Percentiles rank a stretch among this genome's conserved stretches.
phyloP scores from a whole-genome alignment of 1,140 invertebrate genomes.

The Pararge aegeria region DNA sequence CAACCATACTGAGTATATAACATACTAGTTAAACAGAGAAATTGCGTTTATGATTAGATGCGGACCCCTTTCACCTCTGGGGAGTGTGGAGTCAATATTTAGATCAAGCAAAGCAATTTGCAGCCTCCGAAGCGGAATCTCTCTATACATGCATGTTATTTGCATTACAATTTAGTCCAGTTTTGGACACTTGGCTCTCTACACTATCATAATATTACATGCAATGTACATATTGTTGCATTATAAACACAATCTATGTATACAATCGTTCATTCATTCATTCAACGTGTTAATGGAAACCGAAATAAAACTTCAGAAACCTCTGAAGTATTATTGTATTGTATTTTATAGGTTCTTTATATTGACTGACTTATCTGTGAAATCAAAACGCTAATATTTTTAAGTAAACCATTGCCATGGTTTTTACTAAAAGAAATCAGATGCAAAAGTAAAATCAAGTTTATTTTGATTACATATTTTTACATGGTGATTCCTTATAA shows the following conservation, averaged over 20 bases:
- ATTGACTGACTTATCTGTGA: no score
- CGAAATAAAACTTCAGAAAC: no score
- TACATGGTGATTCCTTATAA: no score
- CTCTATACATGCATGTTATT: slow-evolving; percentile 50
- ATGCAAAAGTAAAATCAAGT: no score
- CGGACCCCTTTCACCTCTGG: slow-evolving; percentile 27
- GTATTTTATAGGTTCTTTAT: no score
- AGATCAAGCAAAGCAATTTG: slow-evolving; percentile 52
- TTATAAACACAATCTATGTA: not conserved
- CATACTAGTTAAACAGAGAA: slow-evolving; percentile 16
- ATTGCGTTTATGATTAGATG: slow-evolving; percentile 25
- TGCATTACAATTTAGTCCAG: slow-evolving; percentile 43
- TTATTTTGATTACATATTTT: no score
- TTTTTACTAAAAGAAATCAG: no score
- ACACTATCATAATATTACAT: not conserved
- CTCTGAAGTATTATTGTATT: no score
- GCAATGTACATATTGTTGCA: not conserved
- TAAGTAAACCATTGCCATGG: no score
- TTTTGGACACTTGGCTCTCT: slow-evolving; percentile 17
- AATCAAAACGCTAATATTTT: no score
- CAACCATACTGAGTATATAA: not conserved
- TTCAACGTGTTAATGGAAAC: no score
- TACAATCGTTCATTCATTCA: no score
- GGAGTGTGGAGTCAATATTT: slow-evolving; percentile 48
- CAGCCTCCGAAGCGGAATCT: slow-evolving; percentile 40